phyloP scores from a whole-genome alignment of 2,797 vertebrate genomes.

The Hippopotamyrus pictus region DNA sequence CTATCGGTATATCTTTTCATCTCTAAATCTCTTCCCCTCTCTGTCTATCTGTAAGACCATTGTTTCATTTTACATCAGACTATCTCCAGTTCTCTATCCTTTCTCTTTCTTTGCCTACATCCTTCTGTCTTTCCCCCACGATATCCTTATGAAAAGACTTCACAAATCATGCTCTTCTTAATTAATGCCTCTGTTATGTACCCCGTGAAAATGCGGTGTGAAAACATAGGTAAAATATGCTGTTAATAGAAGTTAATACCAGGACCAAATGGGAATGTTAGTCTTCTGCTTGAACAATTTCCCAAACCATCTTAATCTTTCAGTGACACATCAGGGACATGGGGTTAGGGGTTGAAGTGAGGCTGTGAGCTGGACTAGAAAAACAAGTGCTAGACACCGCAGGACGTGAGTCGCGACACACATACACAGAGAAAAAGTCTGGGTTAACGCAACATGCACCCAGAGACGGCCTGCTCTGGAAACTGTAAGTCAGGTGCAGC shows the following conservation, averaged over 20 bases:
- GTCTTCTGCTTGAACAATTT: not conserved
- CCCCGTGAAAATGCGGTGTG: not conserved
- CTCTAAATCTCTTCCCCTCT: constrained; percentile 61
- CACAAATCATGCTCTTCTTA: not conserved
- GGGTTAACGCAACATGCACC: constrained; percentile 8
- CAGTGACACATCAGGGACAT: constrained; percentile 40
- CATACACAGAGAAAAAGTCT: not conserved
- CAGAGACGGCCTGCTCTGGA: constrained; percentile 49
- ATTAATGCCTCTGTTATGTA: not conserved
- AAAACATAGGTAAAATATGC: not conserved
- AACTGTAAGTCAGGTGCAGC: constrained; percentile 66
- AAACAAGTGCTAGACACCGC: constrained; percentile 51
- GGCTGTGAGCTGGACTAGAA: constrained; percentile 62
- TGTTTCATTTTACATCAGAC: constrained; percentile 59
- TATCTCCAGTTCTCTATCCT: constrained; percentile 52
- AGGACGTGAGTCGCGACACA: constrained; percentile 39
- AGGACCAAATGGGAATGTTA: not conserved
- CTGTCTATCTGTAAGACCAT: constrained; percentile 51
- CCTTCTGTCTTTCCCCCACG: constrained; percentile 33
- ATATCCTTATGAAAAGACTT: constrained; percentile 11
- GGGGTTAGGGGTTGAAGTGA: constrained; percentile 58
- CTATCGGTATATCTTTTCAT: constrained; percentile 59
- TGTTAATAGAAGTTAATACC: not conserved
- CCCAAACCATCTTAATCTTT: not conserved
- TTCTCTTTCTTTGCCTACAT: constrained; percentile 33